A percentile compares a stretch with the other conserved stretches of the same genome.
Conservation (phyloP, 2,888 invertebrate genomes). For the Hartigia nigra region DNA sequence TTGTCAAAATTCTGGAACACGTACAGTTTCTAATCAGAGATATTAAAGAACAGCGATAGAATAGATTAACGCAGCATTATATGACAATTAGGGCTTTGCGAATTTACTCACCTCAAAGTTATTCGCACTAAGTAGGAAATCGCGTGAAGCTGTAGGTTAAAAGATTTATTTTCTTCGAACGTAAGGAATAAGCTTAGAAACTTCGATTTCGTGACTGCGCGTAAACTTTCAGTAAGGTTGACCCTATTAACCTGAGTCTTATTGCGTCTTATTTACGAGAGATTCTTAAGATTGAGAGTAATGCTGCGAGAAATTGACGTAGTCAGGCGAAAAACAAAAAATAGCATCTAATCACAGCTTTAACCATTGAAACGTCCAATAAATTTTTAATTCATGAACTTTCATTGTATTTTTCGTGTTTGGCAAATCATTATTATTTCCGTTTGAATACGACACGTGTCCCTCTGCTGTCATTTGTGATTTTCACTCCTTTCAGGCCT, state of each 20-base stretch:
- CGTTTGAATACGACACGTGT: not conserved
- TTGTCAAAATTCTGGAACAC: not conserved
- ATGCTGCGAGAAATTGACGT: not conserved
- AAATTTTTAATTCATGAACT: not conserved
- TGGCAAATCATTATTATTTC: slow-evolving; percentile 25
- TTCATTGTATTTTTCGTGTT: not conserved
- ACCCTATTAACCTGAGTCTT: not conserved
- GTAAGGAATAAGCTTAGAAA: not conserved
- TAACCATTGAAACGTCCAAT: not conserved
- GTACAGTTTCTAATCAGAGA: not conserved
- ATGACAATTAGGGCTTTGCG: not conserved
- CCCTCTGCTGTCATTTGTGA: not conserved
- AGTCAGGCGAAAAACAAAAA: not conserved
- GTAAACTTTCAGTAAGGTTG: not conserved
- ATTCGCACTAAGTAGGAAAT: not conserved
- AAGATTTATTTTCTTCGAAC: not conserved
- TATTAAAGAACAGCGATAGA: not conserved
- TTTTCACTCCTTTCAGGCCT: no score
- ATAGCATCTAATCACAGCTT: not conserved
- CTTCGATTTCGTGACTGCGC: not conserved
- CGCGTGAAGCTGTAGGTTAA: not conserved
- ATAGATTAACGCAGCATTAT: not conserved
- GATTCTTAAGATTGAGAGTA: not conserved
- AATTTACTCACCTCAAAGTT: not conserved
- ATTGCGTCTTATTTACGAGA: not conserved